These are phyloP conservation scores for Actinostola sp. DNA, from an alignment of 92 coral and sea anemone species.

Conservation along the genomic window DNA sequence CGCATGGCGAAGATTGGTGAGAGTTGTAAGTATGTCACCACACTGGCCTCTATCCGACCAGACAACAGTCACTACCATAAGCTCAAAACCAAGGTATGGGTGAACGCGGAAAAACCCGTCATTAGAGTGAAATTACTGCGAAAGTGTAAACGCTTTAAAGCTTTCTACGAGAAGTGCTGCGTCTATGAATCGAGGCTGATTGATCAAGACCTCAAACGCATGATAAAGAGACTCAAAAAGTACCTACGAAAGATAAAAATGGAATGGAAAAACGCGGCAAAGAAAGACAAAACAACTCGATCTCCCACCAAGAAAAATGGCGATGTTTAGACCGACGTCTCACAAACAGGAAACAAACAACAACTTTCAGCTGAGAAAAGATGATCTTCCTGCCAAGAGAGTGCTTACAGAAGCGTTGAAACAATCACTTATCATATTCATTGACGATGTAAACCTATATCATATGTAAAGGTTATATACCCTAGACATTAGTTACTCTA, in stretches of 20 bases:
- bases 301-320: neutral
- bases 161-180: constrained; percentile 82
- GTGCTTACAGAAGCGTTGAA: too few species aligned
- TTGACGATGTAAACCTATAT: too few species aligned
- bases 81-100: constrained; percentile 80
- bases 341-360: neutral
- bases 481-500: too few species aligned
- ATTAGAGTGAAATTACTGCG: constrained; percentile 48
- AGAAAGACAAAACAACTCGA: constrained; percentile 9
- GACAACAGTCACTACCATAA: constrained; percentile 62
- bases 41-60: constrained; percentile 54
- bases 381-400: too few species aligned
- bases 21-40: constrained; percentile 55
- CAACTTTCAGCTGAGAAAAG: too few species aligned
- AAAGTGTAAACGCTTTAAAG: constrained; percentile 78
- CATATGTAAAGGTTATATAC: too few species aligned
- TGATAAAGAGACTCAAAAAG: constrained; percentile 26
- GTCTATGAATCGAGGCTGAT: constrained; percentile 57
- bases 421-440: too few species aligned
- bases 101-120: constrained; percentile 30
- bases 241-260: neutral
- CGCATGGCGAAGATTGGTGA: constrained; percentile 89
- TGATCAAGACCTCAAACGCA: constrained; percentile 52
- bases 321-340: neutral
- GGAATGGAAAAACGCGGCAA: constrained; percentile 12